Base-by-base conservation (phyloP, 2,888 invertebrate species). In the Cyrtodaria siliqua region DNA sequence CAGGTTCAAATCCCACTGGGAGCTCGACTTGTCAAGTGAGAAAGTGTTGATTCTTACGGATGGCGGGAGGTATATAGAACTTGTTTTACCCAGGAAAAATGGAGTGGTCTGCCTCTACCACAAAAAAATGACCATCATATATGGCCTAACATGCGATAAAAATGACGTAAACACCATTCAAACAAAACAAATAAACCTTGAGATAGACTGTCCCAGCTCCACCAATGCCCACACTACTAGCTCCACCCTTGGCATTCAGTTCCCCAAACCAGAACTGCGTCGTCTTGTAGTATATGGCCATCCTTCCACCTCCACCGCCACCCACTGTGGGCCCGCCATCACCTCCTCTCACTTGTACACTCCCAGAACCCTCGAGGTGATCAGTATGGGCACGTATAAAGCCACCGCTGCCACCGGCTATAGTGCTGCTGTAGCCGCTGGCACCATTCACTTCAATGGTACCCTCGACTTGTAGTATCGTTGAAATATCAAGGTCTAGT, bases 191-290 rank as follows among this genome's bases (percentile, higher is more conserved):
- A n/a, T n/a, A n/a, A n/a, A 88, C 89, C 84, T 84, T 50, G 1
- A 89, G 57, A 55, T 84, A 85, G 9, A 88, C 66, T n/a, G 89
- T 88, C 14, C 89, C 89, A 12, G 89, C 87, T 2, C 84, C 89
- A 9, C 86, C 89, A 27, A 66, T 67, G 16, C 68, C 69, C 2
- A 49, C 49, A 8, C 80, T 79, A 24, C 74, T 53, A 24, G 44
- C 14, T 6, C 88, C 89, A 26, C 88, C 88, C 29, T 72, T 63
- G 12, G 87, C 81, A 55, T 70, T 60, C 20, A 86, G 63, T n/a
- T 62, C 56, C 23, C 87, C 88, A 59, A 82, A 81, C 87, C 87
- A 89, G 66, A 78, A 86, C 47, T 76, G 47, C 12, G 55, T 79
- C 20, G 84, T 64, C 55, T 76, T 62, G 72, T 85, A 88, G 52